Base-by-base conservation (phyloP, 2,113 vertebrate genomes). In the Pangasianodon hypophthalmus region DNA sequence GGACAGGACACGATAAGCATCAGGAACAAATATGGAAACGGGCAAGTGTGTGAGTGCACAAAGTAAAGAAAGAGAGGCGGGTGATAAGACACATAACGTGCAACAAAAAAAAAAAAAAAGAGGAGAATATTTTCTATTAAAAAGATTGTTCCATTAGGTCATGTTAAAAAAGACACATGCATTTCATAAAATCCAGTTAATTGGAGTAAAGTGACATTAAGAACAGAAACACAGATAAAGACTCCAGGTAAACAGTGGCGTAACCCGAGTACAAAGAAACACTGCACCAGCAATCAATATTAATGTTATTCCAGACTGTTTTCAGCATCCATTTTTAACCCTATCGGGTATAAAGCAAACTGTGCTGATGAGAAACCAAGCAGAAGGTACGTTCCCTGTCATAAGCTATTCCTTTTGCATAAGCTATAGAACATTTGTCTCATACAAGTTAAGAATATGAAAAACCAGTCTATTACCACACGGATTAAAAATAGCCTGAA, bases 261-360 rank as follows among this genome's bases (percentile, higher is more conserved):
- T 88, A 88, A 67, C n/a, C 48, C 1, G 24, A 83, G 19, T n/a
- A 87, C 54, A 79, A 26, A 48, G 86, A 90, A 81, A 91, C 64
- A 82, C 50, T 75, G 82, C 91, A 91, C 88, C 73, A 64, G 52
- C 83, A 69, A 90, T 90, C 56, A 86, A 91, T 88, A 91, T 91
- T 90, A 88, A 91, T 88, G 91, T 29, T n/a, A 89, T 54, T 54
- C 60, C 16, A 87, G 71, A 52, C 16, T 54, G 64, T 89, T 84
- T 85, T 89, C 67, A 79, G 75, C 37, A 87, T 71, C 80, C n/a
- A 83, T 64, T 29, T 87, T n/a, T 32, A 62, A 41, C 44, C 75
- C 67, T 41, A 54, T 32, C 2, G 0, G 19, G 29, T 32, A 67
- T 19, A 85, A 50, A 82, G 32, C 14, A 54, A 81, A 54, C n/a